A percentile compares a stretch with the other conserved stretches of the same genome.
Conservation (phyloP, 2,888 invertebrate genomes). For the Serrognathus titanus region DNA sequence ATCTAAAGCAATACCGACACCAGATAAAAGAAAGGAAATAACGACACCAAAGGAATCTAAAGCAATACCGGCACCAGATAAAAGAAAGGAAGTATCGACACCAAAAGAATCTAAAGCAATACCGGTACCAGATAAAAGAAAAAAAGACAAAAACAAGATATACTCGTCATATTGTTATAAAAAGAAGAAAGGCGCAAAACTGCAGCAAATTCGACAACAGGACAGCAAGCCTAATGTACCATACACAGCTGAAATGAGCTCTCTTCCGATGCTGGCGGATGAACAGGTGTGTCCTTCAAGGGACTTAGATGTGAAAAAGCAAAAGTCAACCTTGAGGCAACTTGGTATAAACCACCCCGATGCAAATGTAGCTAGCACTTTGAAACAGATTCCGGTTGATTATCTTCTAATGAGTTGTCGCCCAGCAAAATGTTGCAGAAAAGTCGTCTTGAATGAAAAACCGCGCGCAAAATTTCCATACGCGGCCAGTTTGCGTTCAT, state of each 20-base stretch:
- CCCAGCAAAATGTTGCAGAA: conserved; percentile 27
- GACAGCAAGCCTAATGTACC: conserved; percentile 22
- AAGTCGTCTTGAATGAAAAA: conserved; percentile 20
- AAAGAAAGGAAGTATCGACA: too few relatives aligned
- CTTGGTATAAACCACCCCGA: conserved; percentile 6
- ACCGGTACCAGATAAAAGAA: too few relatives aligned
- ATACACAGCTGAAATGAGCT: conserved; percentile 20
- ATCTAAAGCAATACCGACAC: too few relatives aligned
- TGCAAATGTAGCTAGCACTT: neutral
- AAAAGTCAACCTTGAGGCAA: conserved; percentile 6
- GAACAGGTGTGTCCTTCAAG: conserved; percentile 17
- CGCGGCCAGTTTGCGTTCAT: conserved; percentile 26
- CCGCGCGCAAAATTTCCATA: conserved; percentile 20
- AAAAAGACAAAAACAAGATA: too few relatives aligned
- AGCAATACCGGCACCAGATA: too few relatives aligned
- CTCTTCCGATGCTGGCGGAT: conserved; percentile 20
- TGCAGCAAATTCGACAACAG: too few relatives aligned
- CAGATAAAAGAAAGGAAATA: too few relatives aligned
- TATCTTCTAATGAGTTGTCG: conserved; percentile 21
- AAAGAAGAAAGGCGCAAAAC: too few relatives aligned
- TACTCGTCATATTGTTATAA: too few relatives aligned
- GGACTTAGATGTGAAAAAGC: conserved; percentile 7
- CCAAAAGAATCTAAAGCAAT: too few relatives aligned
- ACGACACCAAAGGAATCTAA: too few relatives aligned
- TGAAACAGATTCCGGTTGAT: conserved; percentile 12